phyloP scores from a whole-genome alignment of 92 coral and sea anemone genomes.

The Parazoanthus atlanticus region DNA sequence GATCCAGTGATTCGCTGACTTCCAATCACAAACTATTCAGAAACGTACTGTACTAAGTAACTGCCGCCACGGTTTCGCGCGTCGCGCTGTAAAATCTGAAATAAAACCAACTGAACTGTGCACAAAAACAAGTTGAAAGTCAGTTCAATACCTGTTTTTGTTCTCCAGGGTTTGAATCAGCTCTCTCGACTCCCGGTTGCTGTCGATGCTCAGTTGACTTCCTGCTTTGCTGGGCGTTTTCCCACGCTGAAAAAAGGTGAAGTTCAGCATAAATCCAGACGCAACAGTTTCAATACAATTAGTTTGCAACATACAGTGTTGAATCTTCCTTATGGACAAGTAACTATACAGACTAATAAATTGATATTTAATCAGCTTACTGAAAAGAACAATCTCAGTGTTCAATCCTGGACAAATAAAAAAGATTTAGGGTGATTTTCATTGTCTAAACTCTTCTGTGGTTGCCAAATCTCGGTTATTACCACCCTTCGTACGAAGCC shows the following conservation, averaged over 20 bases:
- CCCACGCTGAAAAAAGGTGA: constrained; percentile 27
- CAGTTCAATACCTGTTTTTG: constrained; percentile 75
- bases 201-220: constrained; percentile 83
- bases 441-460: background rate
- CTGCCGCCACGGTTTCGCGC: too few species aligned
- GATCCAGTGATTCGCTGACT: too few species aligned
- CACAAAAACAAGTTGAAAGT: background rate
- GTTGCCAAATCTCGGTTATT: background rate
- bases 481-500: too few species aligned
- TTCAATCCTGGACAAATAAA: background rate
- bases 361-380: too few species aligned
- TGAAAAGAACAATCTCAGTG: background rate
- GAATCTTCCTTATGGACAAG: background rate
- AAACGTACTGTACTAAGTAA: too few species aligned
- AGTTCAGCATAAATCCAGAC: background rate
- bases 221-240: constrained; percentile 63
- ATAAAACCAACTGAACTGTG: background rate
- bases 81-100: too few species aligned
- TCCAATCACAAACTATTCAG: too few species aligned
- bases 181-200: constrained; percentile 89
- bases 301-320: background rate
- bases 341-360: background rate
- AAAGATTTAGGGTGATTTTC: background rate
- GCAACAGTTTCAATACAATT: background rate
- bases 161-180: constrained; percentile 89